A percentile compares a stretch with the other conserved stretches of the same genome.
These are phyloP conservation scores for Keiferia lycopersicella DNA, from an alignment of 2,888 invertebrate genomes.

Conservation along the genomic window DNA sequence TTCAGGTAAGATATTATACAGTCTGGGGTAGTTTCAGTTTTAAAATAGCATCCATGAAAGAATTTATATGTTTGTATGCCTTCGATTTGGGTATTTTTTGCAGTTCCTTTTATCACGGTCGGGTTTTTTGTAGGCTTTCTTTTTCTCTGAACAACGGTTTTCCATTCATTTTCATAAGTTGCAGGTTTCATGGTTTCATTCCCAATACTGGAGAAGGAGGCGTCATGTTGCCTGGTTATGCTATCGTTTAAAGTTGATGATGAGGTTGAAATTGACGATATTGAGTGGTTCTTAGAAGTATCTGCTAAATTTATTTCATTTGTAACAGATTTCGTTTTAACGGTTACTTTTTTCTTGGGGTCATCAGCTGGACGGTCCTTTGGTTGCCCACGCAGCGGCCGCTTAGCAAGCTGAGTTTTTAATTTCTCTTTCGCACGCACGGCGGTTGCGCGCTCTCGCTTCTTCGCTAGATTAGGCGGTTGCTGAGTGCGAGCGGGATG, in stretches of 20 bases:
- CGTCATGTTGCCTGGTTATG: background rate
- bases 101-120: conserved; percentile 3
- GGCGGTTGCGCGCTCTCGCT: background rate
- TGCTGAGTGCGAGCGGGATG: background rate
- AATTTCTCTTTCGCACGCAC: background rate
- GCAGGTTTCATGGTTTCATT: background rate
- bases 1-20: background rate
- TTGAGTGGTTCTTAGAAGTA: background rate
- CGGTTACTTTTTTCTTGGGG: background rate
- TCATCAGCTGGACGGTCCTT: background rate
- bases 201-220: background rate
- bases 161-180: background rate
- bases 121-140: background rate
- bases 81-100: conserved; percentile 33
- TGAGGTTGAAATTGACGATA: background rate
- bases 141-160: background rate
- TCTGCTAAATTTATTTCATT: background rate
- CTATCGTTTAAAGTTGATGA: background rate
- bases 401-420: background rate
- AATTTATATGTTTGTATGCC: conserved; percentile 33
- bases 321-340: background rate
- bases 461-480: background rate
- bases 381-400: background rate
- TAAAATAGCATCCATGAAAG: background rate
- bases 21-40: background rate